Conservation (phyloP, 1,140 invertebrate genomes). For the Apis florea region DNA sequence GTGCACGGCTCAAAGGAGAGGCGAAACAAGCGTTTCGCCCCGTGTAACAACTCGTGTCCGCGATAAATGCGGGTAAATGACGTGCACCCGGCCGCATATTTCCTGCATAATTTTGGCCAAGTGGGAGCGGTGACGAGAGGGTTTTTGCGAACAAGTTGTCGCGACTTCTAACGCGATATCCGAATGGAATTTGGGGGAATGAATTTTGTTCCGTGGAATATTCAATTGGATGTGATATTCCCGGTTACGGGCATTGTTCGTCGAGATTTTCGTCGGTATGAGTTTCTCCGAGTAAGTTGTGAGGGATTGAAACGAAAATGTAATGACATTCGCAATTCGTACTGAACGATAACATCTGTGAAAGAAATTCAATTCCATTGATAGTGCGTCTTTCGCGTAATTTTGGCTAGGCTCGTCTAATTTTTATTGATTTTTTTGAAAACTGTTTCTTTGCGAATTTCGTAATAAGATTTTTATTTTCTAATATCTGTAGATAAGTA, state of each 20-base stretch:
- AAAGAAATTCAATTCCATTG: too few relatives aligned
- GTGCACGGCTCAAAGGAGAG: conserved; percentile 1
- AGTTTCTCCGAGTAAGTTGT: not conserved
- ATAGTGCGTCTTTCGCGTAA: too few relatives aligned
- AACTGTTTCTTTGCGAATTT: too few relatives aligned
- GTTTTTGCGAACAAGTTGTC: not conserved
- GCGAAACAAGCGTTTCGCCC: not conserved
- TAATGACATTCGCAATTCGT: not conserved
- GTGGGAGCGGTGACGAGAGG: not conserved
- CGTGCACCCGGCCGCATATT: conserved; percentile 1
- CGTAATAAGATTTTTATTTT: too few relatives aligned
- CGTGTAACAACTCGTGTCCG: not conserved
- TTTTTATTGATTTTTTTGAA: too few relatives aligned
- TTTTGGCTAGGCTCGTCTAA: too few relatives aligned
- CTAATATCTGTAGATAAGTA: too few relatives aligned
- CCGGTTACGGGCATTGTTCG: not conserved
- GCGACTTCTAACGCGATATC: not conserved
- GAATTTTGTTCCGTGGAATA: conserved; percentile 7
- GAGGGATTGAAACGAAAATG: not conserved
- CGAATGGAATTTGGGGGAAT: not conserved
- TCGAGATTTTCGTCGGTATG: not conserved
- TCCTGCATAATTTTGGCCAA: conserved; percentile 20
- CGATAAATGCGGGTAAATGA: conserved; percentile 16
- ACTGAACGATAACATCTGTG: not conserved
- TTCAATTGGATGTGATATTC: conserved; percentile 17